Evolutionary conservation across 23 tunicate genomes (phyloP), one percentile per base, ranked within the genome.

Genomic region (Aplidium turbinatum): DNA sequence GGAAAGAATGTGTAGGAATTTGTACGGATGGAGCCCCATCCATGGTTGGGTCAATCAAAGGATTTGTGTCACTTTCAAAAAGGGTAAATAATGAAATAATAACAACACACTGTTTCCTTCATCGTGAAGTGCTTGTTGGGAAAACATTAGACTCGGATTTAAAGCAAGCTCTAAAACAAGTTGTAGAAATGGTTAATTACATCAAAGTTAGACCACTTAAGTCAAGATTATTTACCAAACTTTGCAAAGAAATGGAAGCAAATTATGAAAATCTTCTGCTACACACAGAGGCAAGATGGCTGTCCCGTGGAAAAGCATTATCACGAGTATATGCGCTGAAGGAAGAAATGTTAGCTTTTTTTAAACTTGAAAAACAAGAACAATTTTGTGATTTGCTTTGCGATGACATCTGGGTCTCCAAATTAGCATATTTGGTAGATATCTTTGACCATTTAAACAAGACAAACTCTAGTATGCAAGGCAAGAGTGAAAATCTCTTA

Each of bases 301-400:
- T 70, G 34, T 70, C 76, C 47, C 58, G 76, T 70, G 76, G 76
- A 47, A 70, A 70, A 70, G 76, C 58, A 26, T 70, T 70, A 58
- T 70, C 76, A 70, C 35, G 58, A 70, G 76, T 70, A 47, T 70
- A 70, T 70, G 76, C 47, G 76, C 76, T 70, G 76, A 70, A 70
- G 26, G 76, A 70, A 9, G 35, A 47, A 27, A 70, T 47, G 76
- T 70, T 70, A 70, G 76, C 76, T 70, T 70, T 70, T 70, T 70
- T 70, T 48, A 22, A 35, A 28, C 35, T 70, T 70, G 76, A 70
- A 70, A 46, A 38, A 70, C 76, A 70, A 70, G 76, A 58, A 70
- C 47, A 70, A 70, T 70, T 70, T 70, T 70, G 38, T 23, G 26
- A 47, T 70, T 70, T 70, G 58, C 58, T 70, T 70, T 70, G 76